Conservation (phyloP, 2,797 vertebrate species). For the Cynodonichthys magdalenae region DNA sequence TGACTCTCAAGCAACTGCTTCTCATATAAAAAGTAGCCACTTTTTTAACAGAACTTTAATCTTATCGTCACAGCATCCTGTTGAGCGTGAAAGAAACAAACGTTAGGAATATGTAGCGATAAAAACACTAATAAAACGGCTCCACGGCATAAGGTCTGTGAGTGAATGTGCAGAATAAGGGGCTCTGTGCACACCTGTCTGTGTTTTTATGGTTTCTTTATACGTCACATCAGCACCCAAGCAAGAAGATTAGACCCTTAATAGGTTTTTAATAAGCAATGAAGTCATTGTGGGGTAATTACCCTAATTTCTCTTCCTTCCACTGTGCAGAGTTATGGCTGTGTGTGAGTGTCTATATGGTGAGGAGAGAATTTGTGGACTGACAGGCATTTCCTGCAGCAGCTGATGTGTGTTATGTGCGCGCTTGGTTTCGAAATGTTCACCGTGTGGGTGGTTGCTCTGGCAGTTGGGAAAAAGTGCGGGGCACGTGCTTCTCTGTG, state of each 20-base stretch:
- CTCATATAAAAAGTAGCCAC: slow-evolving; percentile 26
- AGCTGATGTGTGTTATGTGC: slow-evolving; percentile 32
- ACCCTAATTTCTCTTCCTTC: slow-evolving; percentile 47
- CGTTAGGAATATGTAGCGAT: slow-evolving; percentile 2
- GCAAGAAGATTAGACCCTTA: slow-evolving; percentile 39
- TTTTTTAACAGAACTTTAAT: slow-evolving; percentile 1
- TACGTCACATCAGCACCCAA: slow-evolving; percentile 33
- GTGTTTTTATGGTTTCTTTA: slow-evolving; percentile 17
- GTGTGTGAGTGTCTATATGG: slow-evolving; percentile 30
- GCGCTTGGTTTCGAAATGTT: slow-evolving; percentile 38
- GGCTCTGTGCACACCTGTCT: slow-evolving; percentile 16
- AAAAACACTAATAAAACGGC: slow-evolving; percentile 9
- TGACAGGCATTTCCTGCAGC: slow-evolving; percentile 61
- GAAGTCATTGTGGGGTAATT: slow-evolving; percentile 63
- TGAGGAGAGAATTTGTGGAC: slow-evolving; percentile 49
- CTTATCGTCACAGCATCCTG: background rate
- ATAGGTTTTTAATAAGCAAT: slow-evolving; percentile 64
- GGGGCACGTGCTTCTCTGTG: slow-evolving; percentile 22
- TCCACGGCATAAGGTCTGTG: background rate
- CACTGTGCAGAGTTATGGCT: slow-evolving; percentile 40
- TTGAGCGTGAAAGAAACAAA: slow-evolving; percentile 12
- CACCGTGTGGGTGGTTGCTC: slow-evolving; percentile 56
- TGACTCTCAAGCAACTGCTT: slow-evolving; percentile 27
- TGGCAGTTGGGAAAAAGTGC: slow-evolving; percentile 29
- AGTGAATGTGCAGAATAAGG: slow-evolving; percentile 3